phyloP scores from a whole-genome alignment of 2,113 vertebrate genomes.

The Lophura nycthemera region DNA sequence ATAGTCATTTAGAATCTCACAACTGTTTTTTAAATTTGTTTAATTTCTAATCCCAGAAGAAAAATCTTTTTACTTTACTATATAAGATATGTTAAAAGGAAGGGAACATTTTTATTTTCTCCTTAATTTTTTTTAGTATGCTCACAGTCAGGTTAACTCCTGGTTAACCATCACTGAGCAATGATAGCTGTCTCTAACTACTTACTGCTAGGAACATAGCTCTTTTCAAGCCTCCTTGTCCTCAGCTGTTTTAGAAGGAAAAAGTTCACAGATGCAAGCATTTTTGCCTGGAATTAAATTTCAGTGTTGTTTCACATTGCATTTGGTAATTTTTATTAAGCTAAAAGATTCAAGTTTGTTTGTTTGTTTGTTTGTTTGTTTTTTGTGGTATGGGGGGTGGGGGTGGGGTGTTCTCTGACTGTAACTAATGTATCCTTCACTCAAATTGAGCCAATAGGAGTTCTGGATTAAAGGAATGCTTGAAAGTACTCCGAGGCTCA shows the following conservation, averaged over 20 bases:
- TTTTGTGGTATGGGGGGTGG: background rate
- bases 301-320: background rate
- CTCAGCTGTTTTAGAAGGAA: background rate
- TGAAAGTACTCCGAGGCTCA: background rate
- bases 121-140: background rate
- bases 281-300: background rate
- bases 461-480: background rate
- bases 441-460: background rate
- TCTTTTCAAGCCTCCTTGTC: background rate
- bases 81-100: background rate
- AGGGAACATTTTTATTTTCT: background rate
- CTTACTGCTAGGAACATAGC: background rate
- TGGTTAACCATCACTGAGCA: background rate
- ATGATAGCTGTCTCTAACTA: background rate
- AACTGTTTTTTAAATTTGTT: background rate
- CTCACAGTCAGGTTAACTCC: background rate
- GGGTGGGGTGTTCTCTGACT: rapidly evolving
- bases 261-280: background rate
- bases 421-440: background rate
- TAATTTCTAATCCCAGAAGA: background rate
- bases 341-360: background rate
- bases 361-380: background rate
- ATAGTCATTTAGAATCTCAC: background rate
- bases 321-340: background rate
- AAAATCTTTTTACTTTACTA: background rate